Evolutionary conservation across 1,140 invertebrate genomes (phyloP), one percentile per base, ranked within the genome.

Genomic region (Nebria ingens): DNA sequence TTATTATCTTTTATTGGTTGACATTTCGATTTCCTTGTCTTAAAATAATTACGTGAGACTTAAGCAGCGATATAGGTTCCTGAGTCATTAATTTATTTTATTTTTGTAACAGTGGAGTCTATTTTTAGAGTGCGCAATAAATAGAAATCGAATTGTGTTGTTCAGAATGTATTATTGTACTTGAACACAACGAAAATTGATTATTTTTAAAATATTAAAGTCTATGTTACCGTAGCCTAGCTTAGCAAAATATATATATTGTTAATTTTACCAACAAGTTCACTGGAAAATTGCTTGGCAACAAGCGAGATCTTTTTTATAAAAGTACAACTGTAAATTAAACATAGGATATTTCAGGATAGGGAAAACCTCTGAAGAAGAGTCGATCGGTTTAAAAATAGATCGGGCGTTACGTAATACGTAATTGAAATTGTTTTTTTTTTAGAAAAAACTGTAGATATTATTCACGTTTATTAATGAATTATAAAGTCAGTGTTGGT

Each of bases 351-450:
- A 45, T 45, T 45, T 45, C 40, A 45, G 40, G 40, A 45, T 45
- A 45, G 40, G 40, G 40, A 45, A 45, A 45, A 45, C 40, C 40
- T 45, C 40, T 45, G 40, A 45, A 45, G 40, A n/a, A n/a, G 40
- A 45, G 40, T 17, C 40, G 9, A 45, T 45, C 40, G 9, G 40
- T 45, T 6, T 45, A 45, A 45, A 45, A 12, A 45, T 45, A 45
- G 40, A 45, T 4, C 15, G 17, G n/a, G n/a, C n/a, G 6, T 45
- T 45, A 45, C 17, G 40, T 45, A 45, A 45, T 17, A 45, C 17
- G 40, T 45, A 45, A 45, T 45, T 45, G 17, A 45, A 45, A 45
- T 45, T 45, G 40, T 45, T 45, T 45, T n/a, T n/a, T n/a, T n/a
- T n/a, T n/a, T n/a, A n/a, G n/a, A n/a, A n/a, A n/a, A n/a, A n/a